phyloP scores from a whole-genome alignment of 2,797 vertebrate species.

The Dermochelys coriacea region DNA sequence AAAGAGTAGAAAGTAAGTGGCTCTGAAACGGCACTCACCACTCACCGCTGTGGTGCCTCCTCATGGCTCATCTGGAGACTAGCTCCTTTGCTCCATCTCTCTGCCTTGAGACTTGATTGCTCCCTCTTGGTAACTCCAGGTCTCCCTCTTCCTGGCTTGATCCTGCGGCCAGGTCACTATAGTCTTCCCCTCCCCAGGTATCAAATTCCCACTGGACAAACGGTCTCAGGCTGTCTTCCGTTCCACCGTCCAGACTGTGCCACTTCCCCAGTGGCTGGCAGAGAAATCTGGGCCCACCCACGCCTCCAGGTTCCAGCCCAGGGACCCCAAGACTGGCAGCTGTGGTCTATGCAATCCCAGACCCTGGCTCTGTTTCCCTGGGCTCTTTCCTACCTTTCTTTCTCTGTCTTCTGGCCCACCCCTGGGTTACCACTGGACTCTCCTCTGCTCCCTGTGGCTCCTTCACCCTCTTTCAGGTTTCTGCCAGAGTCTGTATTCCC shows the following conservation, averaged over 20 bases:
- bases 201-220: not conserved
- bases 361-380: too few relatives aligned
- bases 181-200: not conserved
- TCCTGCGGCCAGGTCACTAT: not conserved
- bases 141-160: not conserved
- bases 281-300: not conserved
- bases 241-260: too few relatives aligned
- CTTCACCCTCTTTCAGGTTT: not conserved
- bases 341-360: not conserved
- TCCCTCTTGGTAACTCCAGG: not conserved
- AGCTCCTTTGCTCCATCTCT: not conserved
- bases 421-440: not conserved
- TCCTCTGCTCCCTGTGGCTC: not conserved
- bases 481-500: not conserved
- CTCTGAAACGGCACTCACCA: not conserved
- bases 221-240: too few relatives aligned
- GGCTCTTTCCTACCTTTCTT: not conserved
- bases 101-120: not conserved
- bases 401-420: not conserved
- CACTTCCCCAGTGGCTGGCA: too few relatives aligned
- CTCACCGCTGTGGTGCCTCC: not conserved
- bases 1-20: slow-evolving; percentile 2
- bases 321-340: not conserved
- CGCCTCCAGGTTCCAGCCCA: not conserved
- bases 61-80: not conserved